These are phyloP conservation scores for Simalia tracyae DNA, from an alignment of 2,797 vertebrate genomes.

Conservation along the genomic window DNA sequence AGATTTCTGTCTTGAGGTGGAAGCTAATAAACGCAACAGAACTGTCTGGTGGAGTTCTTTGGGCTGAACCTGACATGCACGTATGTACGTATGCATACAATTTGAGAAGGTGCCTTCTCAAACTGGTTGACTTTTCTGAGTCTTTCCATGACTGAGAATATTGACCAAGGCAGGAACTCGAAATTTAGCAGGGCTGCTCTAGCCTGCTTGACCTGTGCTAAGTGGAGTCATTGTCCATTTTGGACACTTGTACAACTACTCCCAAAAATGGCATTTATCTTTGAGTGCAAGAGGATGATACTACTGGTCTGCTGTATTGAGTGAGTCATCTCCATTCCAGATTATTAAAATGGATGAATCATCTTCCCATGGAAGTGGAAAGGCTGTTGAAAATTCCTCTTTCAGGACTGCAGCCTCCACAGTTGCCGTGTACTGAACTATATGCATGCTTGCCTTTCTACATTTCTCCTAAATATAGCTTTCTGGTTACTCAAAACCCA, in stretches of 20 bases:
- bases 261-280: conserved; percentile 9
- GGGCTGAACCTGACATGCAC: no score
- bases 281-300: not conserved
- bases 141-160: not conserved
- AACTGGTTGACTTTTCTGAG: not conserved
- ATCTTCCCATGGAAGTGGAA: conserved; percentile 7
- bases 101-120: not conserved
- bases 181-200: conserved; percentile 11
- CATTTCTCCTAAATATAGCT: not conserved
- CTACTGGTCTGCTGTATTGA: not conserved
- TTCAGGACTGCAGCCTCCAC: not conserved
- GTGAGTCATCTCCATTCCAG: conserved; percentile 32
- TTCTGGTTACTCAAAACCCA: not conserved
- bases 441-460: not conserved
- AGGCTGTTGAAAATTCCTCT: not conserved
- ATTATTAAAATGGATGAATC: conserved; percentile 30
- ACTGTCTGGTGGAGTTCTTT: no score
- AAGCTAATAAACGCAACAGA: no score
- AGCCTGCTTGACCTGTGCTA: not conserved
- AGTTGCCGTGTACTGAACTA: not conserved
- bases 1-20: no score
- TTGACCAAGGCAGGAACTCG: not conserved
- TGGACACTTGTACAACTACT: not conserved
- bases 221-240: conserved; percentile 3
- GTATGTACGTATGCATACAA: no score